Evolutionary conservation across 2,797 vertebrate genomes (phyloP).

Genomic region (Hemibagrus guttatus): DNA sequence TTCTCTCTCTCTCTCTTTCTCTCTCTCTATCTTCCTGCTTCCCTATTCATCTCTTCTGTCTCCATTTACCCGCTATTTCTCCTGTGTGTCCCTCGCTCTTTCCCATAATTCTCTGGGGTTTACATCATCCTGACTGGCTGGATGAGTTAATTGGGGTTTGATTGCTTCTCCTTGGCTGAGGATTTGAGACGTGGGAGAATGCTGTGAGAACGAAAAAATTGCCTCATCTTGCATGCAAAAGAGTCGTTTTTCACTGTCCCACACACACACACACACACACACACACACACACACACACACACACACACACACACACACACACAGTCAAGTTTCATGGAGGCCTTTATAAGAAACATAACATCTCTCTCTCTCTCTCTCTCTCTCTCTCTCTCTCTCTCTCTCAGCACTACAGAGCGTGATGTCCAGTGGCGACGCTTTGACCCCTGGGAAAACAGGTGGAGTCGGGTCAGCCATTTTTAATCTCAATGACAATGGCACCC

Average conservation of each 20-base stretch:
- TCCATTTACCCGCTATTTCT: not conserved
- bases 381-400: constrained; percentile 22
- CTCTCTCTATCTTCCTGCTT: constrained; percentile 3
- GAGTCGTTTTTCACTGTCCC: not conserved
- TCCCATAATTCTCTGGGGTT: constrained; percentile 60
- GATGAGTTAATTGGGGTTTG: constrained; percentile 45
- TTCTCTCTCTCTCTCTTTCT: constrained; percentile 26
- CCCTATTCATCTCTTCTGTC: not conserved
- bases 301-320: constrained; percentile 3
- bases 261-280: not conserved
- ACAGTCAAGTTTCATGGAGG: not conserved
- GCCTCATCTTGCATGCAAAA: constrained; percentile 61
- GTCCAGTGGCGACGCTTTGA: constrained; percentile 86
- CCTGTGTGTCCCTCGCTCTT: constrained; percentile 54
- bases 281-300: constrained; percentile 20
- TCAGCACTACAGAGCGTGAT: constrained; percentile 92
- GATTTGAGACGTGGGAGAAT: constrained; percentile 50
- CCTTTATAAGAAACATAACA: constrained; percentile 16
- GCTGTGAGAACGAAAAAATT: constrained; percentile 46
- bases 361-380: constrained; percentile 36
- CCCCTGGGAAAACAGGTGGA: constrained; percentile 85
- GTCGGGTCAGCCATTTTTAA: constrained; percentile 87
- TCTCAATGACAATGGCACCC: constrained; percentile 88
- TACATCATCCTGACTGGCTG: constrained; percentile 65
- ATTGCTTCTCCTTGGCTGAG: constrained; percentile 46